Evolutionary conservation across 2,797 vertebrate species (phyloP).

Genomic region (Catostomus latipinnis): DNA sequence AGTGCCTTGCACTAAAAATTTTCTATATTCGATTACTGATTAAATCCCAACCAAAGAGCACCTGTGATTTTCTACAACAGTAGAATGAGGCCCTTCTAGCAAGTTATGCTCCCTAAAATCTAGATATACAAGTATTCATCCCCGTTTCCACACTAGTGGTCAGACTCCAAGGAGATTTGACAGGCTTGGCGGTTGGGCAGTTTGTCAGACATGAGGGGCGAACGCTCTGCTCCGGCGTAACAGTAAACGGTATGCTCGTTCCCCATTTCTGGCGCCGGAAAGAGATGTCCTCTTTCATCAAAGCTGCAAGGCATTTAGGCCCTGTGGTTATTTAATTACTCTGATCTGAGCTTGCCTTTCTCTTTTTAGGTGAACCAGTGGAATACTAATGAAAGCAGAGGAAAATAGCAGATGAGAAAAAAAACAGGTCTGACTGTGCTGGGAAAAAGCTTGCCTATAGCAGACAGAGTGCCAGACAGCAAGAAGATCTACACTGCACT

Average conservation of each 20-base stretch:
- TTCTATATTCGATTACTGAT: no score
- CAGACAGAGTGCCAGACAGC: neutral
- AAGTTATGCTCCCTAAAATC: no score
- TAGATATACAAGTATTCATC: neutral
- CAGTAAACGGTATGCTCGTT: constrained; percentile 55
- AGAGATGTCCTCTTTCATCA: constrained; percentile 63
- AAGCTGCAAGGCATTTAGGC: constrained; percentile 61
- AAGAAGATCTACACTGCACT: neutral
- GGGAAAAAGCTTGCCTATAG: constrained; percentile 13
- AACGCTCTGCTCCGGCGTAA: constrained; percentile 42
- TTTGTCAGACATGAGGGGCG: constrained; percentile 44
- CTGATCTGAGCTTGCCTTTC: constrained; percentile 60
- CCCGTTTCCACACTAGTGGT: neutral
- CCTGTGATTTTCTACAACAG: no score
- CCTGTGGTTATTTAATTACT: constrained; percentile 64
- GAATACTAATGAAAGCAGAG: constrained; percentile 58
- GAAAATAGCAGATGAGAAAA: constrained; percentile 11
- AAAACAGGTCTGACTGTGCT: constrained; percentile 4
- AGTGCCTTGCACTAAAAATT: no score
- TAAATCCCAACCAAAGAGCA: no score
- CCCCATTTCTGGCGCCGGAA: constrained; percentile 48
- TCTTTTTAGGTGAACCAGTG: constrained; percentile 57
- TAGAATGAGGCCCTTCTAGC: no score
- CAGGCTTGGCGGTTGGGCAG: constrained; percentile 56
- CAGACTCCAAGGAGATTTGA: constrained; percentile 54